Percentiles rank a stretch among this genome's conserved stretches.
These are phyloP conservation scores for Dicyrtoma fusca DNA, from an alignment of 2,888 invertebrate genomes.

Conservation along the genomic window DNA sequence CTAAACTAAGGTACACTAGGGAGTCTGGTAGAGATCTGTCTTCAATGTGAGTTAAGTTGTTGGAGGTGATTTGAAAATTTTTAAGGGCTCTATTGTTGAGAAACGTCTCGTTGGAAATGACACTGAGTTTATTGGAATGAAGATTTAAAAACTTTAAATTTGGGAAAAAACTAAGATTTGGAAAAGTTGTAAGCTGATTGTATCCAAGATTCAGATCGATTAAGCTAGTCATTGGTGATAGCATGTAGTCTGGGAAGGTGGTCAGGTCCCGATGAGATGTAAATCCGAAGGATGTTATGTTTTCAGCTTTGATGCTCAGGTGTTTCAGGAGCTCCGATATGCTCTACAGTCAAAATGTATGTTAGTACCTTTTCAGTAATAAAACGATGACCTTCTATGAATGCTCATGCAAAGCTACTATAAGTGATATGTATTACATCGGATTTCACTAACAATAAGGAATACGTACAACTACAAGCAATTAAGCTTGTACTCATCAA, in stretches of 20 bases:
- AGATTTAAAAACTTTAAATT: conserved; percentile 43
- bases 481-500: no score
- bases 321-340: conserved; percentile 43
- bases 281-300: conserved; percentile 45
- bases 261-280: conserved; percentile 35
- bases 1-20: conserved; percentile 43
- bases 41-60: conserved; percentile 43
- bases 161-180: conserved; percentile 41
- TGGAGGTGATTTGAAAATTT: conserved; percentile 41
- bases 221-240: conserved; percentile 47
- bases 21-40: conserved; percentile 45
- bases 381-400: no score
- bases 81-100: conserved; percentile 38
- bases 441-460: no score
- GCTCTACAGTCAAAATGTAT: no score
- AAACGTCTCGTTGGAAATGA: conserved; percentile 39
- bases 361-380: no score
- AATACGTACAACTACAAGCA: no score
- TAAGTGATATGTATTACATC: no score
- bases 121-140: conserved; percentile 37
- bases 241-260: conserved; percentile 46
- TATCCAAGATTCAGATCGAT: conserved; percentile 45
- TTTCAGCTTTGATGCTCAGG: conserved; percentile 41
- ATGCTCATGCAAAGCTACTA: no score
- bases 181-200: conserved; percentile 43